A percentile compares a stretch with the other conserved stretches of the same genome.
These are phyloP conservation scores for Drosophila neocordata DNA, from an alignment of 1,140 invertebrate genomes.

Conservation along the genomic window DNA sequence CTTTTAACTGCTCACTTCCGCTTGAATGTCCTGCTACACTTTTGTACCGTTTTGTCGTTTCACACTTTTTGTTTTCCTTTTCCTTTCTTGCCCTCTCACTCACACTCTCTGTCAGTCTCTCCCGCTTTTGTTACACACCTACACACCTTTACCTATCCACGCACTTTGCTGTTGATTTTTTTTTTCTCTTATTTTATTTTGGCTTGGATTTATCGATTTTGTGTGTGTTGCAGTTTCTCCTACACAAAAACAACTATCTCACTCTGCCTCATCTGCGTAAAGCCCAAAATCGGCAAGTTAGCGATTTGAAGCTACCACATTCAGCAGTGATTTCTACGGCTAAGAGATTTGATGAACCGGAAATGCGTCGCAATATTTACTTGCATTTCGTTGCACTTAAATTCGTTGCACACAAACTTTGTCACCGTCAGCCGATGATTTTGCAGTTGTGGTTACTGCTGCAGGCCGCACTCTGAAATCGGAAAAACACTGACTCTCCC, in stretches of 20 bases:
- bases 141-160: slow-evolving; percentile 41
- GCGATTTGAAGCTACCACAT: not conserved
- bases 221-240: slow-evolving; percentile 74
- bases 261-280: slow-evolving; percentile 16
- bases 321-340: not conserved
- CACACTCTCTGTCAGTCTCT: not conserved
- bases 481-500: slow-evolving; percentile 54
- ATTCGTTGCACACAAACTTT: slow-evolving; percentile 61
- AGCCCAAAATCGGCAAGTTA: slow-evolving; percentile 2
- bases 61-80: slow-evolving; percentile 45
- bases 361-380: slow-evolving; percentile 59
- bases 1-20: slow-evolving; percentile 51
- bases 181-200: slow-evolving; percentile 64
- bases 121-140: slow-evolving; percentile 10
- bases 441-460: slow-evolving; percentile 51
- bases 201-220: slow-evolving; percentile 78
- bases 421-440: slow-evolving; percentile 38
- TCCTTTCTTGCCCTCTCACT: slow-evolving; percentile 6
- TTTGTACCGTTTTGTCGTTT: slow-evolving; percentile 34
- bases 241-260: slow-evolving; percentile 32
- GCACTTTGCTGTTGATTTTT: slow-evolving; percentile 64
- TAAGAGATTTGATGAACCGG: slow-evolving; percentile 5
- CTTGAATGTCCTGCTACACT: slow-evolving; percentile 54
- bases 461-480: slow-evolving; percentile 68
- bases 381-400: slow-evolving; percentile 72